phyloP scores from a whole-genome alignment of 2,888 invertebrate genomes.

The Nomada ferruginata region DNA sequence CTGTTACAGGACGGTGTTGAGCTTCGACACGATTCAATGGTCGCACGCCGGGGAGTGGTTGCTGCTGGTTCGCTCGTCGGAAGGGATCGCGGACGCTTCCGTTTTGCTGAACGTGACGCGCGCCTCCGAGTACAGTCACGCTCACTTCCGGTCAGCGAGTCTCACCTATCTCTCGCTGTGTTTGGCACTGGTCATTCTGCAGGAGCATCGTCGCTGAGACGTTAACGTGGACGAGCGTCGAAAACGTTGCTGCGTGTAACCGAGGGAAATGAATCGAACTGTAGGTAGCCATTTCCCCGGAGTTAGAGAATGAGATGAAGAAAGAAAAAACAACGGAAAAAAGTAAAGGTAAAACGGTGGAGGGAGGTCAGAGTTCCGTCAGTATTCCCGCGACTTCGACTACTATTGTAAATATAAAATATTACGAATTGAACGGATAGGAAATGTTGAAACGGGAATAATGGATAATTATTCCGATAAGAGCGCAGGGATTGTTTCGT shows the following conservation, averaged over 20 bases:
- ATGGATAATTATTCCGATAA: background rate
- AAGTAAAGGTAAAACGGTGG: slow-evolving; percentile 1
- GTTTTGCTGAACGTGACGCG: slow-evolving; percentile 87
- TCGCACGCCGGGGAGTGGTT: slow-evolving; percentile 88
- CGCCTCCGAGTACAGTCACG: slow-evolving; percentile 78
- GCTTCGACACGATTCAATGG: slow-evolving; percentile 86
- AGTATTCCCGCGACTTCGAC: slow-evolving; percentile 26
- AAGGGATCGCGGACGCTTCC: slow-evolving; percentile 87
- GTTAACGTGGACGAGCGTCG: background rate
- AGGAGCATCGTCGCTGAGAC: slow-evolving; percentile 66
- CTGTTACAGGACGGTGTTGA: slow-evolving; percentile 87
- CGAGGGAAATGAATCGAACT: background rate
- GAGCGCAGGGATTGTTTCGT: background rate
- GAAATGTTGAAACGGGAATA: background rate
- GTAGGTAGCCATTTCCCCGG: background rate
- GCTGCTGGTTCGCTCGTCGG: slow-evolving; percentile 87
- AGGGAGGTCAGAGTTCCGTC: slow-evolving; percentile 27
- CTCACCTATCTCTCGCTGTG: slow-evolving; percentile 73
- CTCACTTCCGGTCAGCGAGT: slow-evolving; percentile 72
- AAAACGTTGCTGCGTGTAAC: background rate
- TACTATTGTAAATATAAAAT: slow-evolving; percentile 57
- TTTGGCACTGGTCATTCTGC: slow-evolving; percentile 69
- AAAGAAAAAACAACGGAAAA: background rate
- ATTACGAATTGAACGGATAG: slow-evolving; percentile 12
- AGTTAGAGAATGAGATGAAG: background rate